Base-by-base conservation (phyloP, 2,888 invertebrate species). In the Leucania comma region DNA sequence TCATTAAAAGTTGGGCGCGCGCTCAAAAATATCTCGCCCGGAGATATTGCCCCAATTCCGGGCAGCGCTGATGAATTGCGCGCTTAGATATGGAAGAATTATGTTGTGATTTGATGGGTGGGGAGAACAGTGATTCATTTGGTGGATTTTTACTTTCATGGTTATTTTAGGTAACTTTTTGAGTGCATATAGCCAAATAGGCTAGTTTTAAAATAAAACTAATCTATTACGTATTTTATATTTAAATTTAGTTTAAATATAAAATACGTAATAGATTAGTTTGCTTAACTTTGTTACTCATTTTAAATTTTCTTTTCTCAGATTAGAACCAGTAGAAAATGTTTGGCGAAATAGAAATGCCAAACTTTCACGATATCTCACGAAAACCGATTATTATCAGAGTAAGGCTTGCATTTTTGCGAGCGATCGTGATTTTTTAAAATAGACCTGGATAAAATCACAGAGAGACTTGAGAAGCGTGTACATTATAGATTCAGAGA, bases 1-100 rank as follows among this genome's bases (percentile, higher is more conserved):
- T 86, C 82, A 86, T 86, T 86, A 84, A 86, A 86, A 86, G 72
- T 87, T 87, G 68, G 70, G 26, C 81, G 72, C 75, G 82, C 51
- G 60, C 64, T 75, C 68, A 72, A 74, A 84, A 84, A 81, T 72
- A 76, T 68, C 69, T 65, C 56, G 51, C 60, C 53, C 26, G 22
- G 51, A 60, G 65, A 67, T 63, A 67, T 77, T 85, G 70, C 71
- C 74, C 73, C 61, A 64, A 70, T 83, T 81, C 74, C 66, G 48
- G 22, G 26, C 56, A 22, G 50, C 57, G 46, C 68, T 79, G 83
- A 79, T 82, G 64, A 82, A 83, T 64, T 58, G 75, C 67, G 42
- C 32, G 51, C 57, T 72, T 62, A 51, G 62, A 56, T 78, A 56
- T 56, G 54, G 38, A 54, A 53, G 68, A 75, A 67, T 75, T 57